These are phyloP conservation scores for Eupithecia centaureata DNA, from an alignment of 2,888 invertebrate species.

Conservation along the genomic window DNA sequence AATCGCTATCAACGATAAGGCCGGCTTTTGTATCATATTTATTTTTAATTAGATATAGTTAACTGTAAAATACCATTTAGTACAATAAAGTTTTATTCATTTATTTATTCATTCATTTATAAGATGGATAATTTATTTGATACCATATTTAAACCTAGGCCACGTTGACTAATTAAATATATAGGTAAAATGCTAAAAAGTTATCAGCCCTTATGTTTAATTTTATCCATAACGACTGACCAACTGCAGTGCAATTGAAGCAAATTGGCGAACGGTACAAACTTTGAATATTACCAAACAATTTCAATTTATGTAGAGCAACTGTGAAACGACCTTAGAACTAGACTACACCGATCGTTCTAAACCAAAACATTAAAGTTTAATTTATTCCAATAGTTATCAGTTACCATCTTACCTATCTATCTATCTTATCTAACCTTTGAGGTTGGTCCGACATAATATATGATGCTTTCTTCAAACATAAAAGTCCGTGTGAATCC, in stretches of 20 bases:
- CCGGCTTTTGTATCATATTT: too few relatives aligned
- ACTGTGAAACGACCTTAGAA: conserved; percentile 3
- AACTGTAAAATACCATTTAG: too few relatives aligned
- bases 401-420: too few relatives aligned
- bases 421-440: neutral
- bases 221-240: neutral
- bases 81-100: too few relatives aligned
- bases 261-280: conserved; percentile 7
- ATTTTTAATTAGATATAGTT: too few relatives aligned
- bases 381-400: neutral
- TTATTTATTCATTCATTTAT: too few relatives aligned
- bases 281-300: conserved; percentile 10
- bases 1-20: too few relatives aligned
- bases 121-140: too few relatives aligned
- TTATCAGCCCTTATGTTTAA: neutral
- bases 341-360: neutral
- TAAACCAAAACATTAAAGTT: neutral
- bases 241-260: conserved; percentile 1
- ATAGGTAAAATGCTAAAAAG: neutral
- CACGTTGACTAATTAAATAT: neutral
- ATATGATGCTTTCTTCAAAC: neutral
- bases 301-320: conserved; percentile 6
- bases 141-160: neutral
- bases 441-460: neutral
- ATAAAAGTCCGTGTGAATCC: neutral